Evolutionary conservation across 2,888 invertebrate genomes (phyloP), one percentile per base, ranked within the genome.

Genomic region (Drosophila fulvimacula): DNA sequence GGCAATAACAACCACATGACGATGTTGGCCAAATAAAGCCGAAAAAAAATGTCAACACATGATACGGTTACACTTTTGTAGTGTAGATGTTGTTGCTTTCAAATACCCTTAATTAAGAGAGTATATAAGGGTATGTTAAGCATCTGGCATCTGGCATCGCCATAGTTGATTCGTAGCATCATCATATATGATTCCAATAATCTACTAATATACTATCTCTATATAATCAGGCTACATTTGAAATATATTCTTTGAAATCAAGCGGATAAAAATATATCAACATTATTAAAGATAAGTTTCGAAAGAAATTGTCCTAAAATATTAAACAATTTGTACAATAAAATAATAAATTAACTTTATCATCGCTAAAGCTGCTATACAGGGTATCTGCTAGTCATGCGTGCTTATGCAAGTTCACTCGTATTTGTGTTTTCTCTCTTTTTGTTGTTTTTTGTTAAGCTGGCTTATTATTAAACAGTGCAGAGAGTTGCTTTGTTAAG

Each of bases 1-100:
- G 70, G 74, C 69, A 74, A 70, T 61, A 64, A 49, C 59, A 44
- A 30, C 32, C 41, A 58, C 46, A 62, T 60, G 69, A 39, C 49
- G 53, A 52, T 51, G 65, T 80, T 73, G 51, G 73, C 82, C 82
- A 87, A 84, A 87, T 79, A 82, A 65, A 79, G 75, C 52, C 68
- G 69, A 77, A 64, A 77, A 77, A 73, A 87, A 87, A 82, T 83
- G 83, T 83, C 83, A 88, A 82, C 83, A 88, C 73, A 76, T 82
- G 69, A 69, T 78, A 69, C 68, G 15, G 56, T 65, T 73, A 64
- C 42, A 63, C 44, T 36, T 15, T 24, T 58, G 11, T 17, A 11
- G 9, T 11, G 9, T 11, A 17, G 30, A 15, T 19, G 53, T 21
- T 48, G 53, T 44, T 56, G 48, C 42, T 58, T 41, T 46, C 13